These are phyloP conservation scores for Deilephila elpenor DNA, from an alignment of 2,888 invertebrate genomes.

Conservation along the genomic window DNA sequence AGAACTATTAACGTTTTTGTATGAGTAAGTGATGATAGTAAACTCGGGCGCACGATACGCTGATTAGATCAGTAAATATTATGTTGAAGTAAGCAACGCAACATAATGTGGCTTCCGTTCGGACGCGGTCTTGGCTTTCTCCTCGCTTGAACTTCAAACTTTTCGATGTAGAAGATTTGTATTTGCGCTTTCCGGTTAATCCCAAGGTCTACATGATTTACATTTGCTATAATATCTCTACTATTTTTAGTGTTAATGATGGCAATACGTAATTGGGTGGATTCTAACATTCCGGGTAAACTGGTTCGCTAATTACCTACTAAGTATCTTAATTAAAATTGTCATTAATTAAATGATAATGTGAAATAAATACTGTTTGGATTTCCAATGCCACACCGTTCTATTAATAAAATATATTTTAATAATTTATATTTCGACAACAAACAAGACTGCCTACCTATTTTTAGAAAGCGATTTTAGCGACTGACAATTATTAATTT, in stretches of 20 bases:
- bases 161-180: background rate
- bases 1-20: background rate
- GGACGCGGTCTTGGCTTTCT: background rate
- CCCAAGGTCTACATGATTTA: background rate
- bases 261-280: no score
- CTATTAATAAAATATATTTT: no score
- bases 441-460: no score
- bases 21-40: background rate
- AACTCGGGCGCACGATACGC: slow-evolving; percentile 4
- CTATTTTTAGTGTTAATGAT: no score
- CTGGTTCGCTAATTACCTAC: no score
- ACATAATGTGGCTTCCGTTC: background rate
- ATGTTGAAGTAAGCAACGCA: background rate
- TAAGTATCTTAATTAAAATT: no score
- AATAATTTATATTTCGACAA: no score
- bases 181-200: background rate
- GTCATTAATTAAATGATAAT: no score
- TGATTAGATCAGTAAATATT: slow-evolving; percentile 9
- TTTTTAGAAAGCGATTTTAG: no score
- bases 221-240: background rate
- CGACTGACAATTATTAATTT: no score
- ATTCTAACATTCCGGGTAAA: background rate
- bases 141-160: slow-evolving; percentile 5
- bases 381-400: no score
- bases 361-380: no score